Base-by-base conservation (phyloP, 2,888 invertebrate species). In the Linnaemya tessellans region DNA sequence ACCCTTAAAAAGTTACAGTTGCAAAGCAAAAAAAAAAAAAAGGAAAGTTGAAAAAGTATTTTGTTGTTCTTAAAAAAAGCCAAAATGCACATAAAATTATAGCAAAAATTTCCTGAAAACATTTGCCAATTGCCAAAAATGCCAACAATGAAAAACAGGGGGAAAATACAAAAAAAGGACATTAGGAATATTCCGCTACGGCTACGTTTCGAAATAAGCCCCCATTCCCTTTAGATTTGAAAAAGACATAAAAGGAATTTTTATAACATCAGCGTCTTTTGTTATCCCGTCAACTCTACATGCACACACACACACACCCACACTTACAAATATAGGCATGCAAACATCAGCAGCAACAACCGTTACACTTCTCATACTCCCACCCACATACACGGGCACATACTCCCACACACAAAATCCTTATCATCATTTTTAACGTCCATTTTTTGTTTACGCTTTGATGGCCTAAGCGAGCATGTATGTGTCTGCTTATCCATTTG, bases 211-310 rank as follows among this genome's bases (percentile, higher is more conserved):
- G 38, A 58, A 73, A 41, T 38, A 56, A 70, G 43, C 13, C 15
- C 74, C 46, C 62, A 56, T 46, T 54, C n/a, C 46, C 11, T 10
- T 30, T 13, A 20, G 10, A 65, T 79, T 73, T 71, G 3, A 60
- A 18, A 43, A 41, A 51, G 58, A 41, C 43, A 75, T 62, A 78
- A 64, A 80, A 78, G 41, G 46, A 79, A 85, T 79, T 85, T 85
- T 85, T 85, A 80, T 85, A 85, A 74, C 79, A 58, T 81, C 84
- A 81, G 84, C 68, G 68, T 73, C 74, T 75, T 82, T 82, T 85
- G 70, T 82, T 80, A 60, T 80, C 64, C 79, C 78, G 79, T 85
- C 77, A 77, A 67, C 54, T 41, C 11, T 54, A 54, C 20, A 51
- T 22, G 41, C 73, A 75, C 51, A 15, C 46, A 46, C 20, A 58